Conservation (phyloP, 2,113 vertebrate genomes). For the Empidonax alnorum region DNA sequence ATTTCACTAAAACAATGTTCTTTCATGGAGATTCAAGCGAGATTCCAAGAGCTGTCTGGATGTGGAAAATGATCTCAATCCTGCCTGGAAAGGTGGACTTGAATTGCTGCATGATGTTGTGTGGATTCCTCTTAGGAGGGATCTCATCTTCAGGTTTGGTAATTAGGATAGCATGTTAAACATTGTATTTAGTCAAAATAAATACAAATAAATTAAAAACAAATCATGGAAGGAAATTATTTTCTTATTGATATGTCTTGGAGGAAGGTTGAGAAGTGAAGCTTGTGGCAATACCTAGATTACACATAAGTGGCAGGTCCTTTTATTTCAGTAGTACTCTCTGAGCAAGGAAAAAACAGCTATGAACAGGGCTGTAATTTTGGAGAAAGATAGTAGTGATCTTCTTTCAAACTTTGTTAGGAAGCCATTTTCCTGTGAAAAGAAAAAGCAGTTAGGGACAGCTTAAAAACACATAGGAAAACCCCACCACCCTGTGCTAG, state of each 20-base stretch:
- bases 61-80: not conserved
- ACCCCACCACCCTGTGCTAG: not conserved
- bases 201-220: conserved; percentile 65
- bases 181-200: conserved; percentile 38
- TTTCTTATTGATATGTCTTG: not conserved
- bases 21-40: conserved; percentile 1
- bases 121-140: not conserved
- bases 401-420: conserved; percentile 72
- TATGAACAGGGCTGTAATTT: conserved; percentile 50
- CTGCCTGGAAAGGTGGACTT: not conserved
- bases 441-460: not conserved
- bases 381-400: conserved; percentile 67
- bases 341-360: conserved; percentile 52
- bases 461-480: not conserved
- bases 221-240: not conserved
- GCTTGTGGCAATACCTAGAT: not conserved
- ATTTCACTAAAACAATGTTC: conserved; percentile 1
- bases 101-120: not conserved
- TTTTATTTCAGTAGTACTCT: conserved; percentile 64
- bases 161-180: not conserved
- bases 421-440: conserved; percentile 75
- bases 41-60: not conserved
- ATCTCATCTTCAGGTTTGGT: not conserved
- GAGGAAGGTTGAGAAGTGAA: not conserved
- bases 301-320: not conserved